These are phyloP conservation scores for Dufourea novaeangliae DNA, from an alignment of 1,140 invertebrate species.

Conservation along the genomic window DNA sequence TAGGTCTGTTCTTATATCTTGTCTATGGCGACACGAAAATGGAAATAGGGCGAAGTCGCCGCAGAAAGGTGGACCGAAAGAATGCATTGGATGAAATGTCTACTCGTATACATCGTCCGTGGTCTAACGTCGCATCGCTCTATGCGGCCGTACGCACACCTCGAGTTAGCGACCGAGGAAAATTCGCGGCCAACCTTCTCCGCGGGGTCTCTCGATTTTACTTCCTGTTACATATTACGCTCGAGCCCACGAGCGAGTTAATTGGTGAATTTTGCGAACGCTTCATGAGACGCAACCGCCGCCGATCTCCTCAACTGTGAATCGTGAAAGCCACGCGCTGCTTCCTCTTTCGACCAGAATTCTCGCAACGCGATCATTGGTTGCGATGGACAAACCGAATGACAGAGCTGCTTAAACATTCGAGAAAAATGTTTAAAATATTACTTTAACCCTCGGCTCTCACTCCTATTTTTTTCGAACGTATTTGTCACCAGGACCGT, in stretches of 20 bases:
- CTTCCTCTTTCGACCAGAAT: neutral
- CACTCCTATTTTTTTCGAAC: too few species aligned
- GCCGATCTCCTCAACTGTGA: neutral
- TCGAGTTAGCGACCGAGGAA: conserved; percentile 49
- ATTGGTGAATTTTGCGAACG: conserved; percentile 40
- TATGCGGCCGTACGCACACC: conserved; percentile 7
- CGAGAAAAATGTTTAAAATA: too few species aligned
- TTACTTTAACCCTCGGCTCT: too few species aligned
- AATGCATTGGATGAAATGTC: too few species aligned
- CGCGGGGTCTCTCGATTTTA: neutral
- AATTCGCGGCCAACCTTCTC: conserved; percentile 44
- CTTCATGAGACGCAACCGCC: conserved; percentile 16
- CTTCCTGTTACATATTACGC: conserved; percentile 35
- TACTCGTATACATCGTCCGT: too few species aligned
- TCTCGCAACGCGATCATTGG: neutral
- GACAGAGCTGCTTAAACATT: too few species aligned
- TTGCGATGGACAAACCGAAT: too few species aligned
- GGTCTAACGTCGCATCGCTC: neutral
- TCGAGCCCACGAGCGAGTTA: conserved; percentile 24
- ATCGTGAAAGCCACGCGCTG: neutral
- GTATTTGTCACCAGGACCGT: too few species aligned
- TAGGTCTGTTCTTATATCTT: too few species aligned
- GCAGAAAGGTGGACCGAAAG: too few species aligned
- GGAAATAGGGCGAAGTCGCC: too few species aligned
- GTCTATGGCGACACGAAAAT: too few species aligned